Conservation (phyloP, 2,888 invertebrate genomes). For the Ariolimax columbianus region DNA sequence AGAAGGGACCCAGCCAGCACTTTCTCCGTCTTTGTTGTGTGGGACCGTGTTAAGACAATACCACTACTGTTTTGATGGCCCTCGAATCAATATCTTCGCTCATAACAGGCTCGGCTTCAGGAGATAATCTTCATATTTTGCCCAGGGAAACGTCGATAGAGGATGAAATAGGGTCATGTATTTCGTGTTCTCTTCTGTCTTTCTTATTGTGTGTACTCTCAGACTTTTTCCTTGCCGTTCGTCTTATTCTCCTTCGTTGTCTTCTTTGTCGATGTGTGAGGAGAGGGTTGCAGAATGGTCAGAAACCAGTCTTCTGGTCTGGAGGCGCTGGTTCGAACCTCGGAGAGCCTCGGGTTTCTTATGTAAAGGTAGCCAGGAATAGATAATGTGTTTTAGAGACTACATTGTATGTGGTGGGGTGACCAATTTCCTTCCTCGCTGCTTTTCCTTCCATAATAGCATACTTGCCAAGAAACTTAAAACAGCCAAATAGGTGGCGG, state of each 20-base stretch:
- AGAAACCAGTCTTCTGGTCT: too few species aligned
- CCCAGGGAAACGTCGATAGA: background rate
- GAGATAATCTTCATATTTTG: constrained; percentile 10
- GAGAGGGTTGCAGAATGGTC: too few species aligned
- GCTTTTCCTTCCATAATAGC: too few species aligned
- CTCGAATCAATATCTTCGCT: constrained; percentile 26
- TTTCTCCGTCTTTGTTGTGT: constrained; percentile 25
- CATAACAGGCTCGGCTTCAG: background rate
- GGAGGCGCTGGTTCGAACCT: too few species aligned
- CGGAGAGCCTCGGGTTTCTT: too few species aligned
- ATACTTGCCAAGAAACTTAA: too few species aligned
- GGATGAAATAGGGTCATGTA: background rate
- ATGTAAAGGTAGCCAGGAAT: too few species aligned
- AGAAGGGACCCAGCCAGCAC: background rate
- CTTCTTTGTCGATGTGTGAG: background rate
- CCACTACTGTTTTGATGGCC: constrained; percentile 1
- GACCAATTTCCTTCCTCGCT: too few species aligned
- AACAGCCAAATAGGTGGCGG: too few species aligned
- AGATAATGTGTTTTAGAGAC: too few species aligned
- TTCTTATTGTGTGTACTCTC: background rate
- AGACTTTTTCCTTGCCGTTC: background rate
- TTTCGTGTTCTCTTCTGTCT: background rate
- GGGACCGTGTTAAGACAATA: background rate
- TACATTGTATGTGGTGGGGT: too few species aligned
- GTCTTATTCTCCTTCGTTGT: background rate